Percentiles rank a stretch among this genome's conserved stretches.
phyloP scores from a whole-genome alignment of 2,113 vertebrate genomes.

The Mus musculus region DNA sequence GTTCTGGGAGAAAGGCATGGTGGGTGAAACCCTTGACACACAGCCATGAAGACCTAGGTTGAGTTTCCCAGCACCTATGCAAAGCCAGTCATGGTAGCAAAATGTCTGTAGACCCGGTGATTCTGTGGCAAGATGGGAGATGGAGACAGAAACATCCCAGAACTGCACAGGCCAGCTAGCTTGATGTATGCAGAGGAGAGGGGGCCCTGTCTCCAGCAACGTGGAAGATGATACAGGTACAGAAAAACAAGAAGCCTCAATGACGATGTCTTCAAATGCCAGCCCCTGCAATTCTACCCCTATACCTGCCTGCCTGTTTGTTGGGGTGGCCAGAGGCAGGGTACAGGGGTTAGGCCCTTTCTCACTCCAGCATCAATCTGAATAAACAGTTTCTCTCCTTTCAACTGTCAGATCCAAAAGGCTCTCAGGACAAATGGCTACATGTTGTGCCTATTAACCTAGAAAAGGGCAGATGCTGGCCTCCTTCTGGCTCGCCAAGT shows the following conservation, averaged over 20 bases:
- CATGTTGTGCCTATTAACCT: neutral
- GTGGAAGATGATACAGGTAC: neutral
- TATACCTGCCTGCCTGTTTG: rapidly evolving
- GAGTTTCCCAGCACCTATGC: neutral
- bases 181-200: too few relatives aligned
- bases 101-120: neutral
- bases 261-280: neutral
- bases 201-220: too few relatives aligned
- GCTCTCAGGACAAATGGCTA: too few relatives aligned
- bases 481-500: neutral
- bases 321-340: neutral
- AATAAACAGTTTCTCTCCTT: neutral
- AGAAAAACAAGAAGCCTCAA: neutral
- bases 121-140: neutral
- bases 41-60: neutral
- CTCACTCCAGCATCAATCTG: neutral
- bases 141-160: neutral
- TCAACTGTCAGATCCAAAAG: neutral
- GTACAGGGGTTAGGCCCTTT: rapidly evolving
- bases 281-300: rapidly evolving
- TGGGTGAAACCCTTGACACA: neutral
- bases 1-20: too few relatives aligned
- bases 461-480: neutral
- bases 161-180: too few relatives aligned
- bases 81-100: neutral